phyloP scores from a whole-genome alignment of 30 jellyfish, hydroid and myxozoan species.

The Hydractinia symbiolongicarpus region DNA sequence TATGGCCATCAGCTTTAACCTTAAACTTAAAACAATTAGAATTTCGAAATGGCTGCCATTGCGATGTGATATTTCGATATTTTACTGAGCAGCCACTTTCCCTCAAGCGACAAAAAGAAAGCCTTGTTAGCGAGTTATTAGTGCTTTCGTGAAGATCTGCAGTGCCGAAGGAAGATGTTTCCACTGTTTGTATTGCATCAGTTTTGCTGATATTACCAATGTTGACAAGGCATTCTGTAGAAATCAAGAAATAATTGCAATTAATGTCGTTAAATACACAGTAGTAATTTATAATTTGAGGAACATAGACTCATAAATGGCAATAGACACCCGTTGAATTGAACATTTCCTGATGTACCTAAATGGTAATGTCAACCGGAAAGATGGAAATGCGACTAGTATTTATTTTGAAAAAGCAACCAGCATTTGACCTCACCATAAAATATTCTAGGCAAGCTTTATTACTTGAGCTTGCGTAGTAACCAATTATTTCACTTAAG shows the following conservation, averaged over 20 bases:
- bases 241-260: not conserved
- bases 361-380: too few relatives aligned
- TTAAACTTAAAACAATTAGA: not conserved
- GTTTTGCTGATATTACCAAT: constrained; percentile 3
- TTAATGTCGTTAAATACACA: not conserved
- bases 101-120: not conserved
- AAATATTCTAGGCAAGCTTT: too few relatives aligned
- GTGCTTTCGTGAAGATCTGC: not conserved
- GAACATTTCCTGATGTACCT: too few relatives aligned
- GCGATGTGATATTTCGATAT: constrained; percentile 12
- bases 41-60: not conserved
- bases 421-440: too few relatives aligned
- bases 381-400: too few relatives aligned
- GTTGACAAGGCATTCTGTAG: not conserved
- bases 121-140: not conserved
- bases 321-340: too few relatives aligned
- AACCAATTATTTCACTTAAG: too few relatives aligned
- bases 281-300: not conserved
- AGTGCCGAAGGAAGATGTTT: not conserved
- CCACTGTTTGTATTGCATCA: not conserved
- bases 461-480: too few relatives aligned
- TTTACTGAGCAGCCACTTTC: not conserved
- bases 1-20: not conserved
- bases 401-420: too few relatives aligned
- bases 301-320: too few relatives aligned